Base-by-base conservation (phyloP, 1,140 invertebrate species). In the Tetramorium parvispinum region DNA sequence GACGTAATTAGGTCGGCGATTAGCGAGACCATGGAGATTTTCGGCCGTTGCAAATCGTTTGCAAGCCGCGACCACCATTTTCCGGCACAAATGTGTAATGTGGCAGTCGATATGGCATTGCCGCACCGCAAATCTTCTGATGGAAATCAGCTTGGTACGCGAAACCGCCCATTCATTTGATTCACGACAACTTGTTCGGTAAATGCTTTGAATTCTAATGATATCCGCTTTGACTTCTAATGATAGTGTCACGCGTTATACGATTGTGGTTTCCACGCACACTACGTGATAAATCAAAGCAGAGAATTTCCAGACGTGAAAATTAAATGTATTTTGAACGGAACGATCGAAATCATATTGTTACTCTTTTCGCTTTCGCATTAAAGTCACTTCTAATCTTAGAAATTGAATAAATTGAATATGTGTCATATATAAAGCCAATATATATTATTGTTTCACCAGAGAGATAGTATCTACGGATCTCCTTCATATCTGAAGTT, bases 1-100 rank as follows among this genome's bases (percentile, higher is more conserved):
- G 68, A 61, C n/a, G 68, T 75, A 83, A 83, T 83, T 83, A 71
- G 65, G 49, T 70, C 49, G 78, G 8, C 78, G 68, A 73, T 82
- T 57, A 73, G 65, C 51, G 21, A 0, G 18, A 13, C 40, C 24
- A 40, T 6, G 10, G 65, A 70, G 79, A 59, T 83, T 82, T 73
- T 57, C 40, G 51, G 16, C 27, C 79, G 53, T 32, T 13, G 40
- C 79, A 8, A 32, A 10, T 13, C 24, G 13, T 81, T 81, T 53
- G n/a, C 32, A 43, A 27, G 18, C 46, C 18, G 40, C 40, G 53
- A 46, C 40, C 53, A 27, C 79, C 18, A 37, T 83, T 83, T 83
- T 73, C 79, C 53, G 27, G 13, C 37, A 27, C 37, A 27, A 73
- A 83, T 46, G 68, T 37, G 53, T 75, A 83, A 83, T 73, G 66